Conservation (phyloP, 2,797 vertebrate genomes). For the Pteronotus mesoamericanus region DNA sequence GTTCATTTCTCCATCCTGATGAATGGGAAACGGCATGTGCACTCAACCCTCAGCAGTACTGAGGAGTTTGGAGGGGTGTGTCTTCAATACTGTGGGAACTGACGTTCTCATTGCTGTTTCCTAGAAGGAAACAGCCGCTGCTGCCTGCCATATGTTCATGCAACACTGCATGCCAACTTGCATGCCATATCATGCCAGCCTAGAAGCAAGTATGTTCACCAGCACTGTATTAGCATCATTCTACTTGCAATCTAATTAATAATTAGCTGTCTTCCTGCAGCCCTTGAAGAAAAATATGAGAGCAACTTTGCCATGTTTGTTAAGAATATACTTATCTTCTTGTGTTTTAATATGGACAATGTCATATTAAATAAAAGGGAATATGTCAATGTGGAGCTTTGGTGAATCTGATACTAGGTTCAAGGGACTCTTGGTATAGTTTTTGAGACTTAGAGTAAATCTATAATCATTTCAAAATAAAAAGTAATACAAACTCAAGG, state of each 20-base stretch:
- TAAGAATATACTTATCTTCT: constrained; percentile 27
- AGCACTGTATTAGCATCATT: constrained; percentile 53
- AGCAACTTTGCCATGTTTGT: constrained; percentile 25
- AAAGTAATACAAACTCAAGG: background rate
- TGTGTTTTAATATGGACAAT: background rate
- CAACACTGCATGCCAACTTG: constrained; percentile 70
- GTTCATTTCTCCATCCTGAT: background rate
- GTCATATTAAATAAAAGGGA: too few relatives aligned
- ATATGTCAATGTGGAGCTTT: background rate
- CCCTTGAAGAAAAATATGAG: constrained; percentile 43
- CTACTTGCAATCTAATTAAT: constrained; percentile 47
- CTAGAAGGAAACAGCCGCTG: constrained; percentile 70
- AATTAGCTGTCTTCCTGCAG: constrained; percentile 56
- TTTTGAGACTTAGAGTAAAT: background rate
- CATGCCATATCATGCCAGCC: constrained; percentile 74
- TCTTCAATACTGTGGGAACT: constrained; percentile 57
- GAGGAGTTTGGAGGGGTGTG: constrained; percentile 32
- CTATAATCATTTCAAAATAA: constrained; percentile 3
- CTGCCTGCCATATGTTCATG: constrained; percentile 71
- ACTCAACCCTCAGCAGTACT: constrained; percentile 27
- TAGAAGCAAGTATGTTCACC: constrained; percentile 62
- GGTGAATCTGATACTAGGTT: background rate
- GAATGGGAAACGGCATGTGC: constrained; percentile 42
- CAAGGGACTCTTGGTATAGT: background rate
- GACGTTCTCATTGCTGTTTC: constrained; percentile 62